phyloP scores from a whole-genome alignment of 2,113 vertebrate genomes.

The Callaeas wilsoni region DNA sequence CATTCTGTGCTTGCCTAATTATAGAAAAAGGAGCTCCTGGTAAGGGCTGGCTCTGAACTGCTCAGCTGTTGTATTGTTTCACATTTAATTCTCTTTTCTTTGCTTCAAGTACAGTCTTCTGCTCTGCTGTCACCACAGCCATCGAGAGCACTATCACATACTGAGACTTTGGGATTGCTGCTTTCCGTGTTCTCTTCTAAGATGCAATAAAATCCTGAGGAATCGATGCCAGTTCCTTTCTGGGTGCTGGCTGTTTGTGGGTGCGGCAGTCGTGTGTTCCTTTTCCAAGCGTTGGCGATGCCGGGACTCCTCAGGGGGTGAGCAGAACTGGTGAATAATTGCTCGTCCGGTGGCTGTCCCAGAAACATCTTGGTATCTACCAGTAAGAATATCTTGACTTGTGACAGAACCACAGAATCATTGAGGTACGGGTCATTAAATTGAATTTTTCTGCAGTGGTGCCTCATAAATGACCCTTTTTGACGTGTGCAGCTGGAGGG shows the following conservation, averaged over 20 bases:
- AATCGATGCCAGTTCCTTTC: neutral
- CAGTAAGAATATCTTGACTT: neutral
- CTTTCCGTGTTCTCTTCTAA: neutral
- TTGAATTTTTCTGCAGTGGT: accelerated
- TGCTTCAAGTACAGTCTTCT: neutral
- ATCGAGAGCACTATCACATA: neutral
- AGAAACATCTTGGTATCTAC: neutral
- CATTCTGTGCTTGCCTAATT: neutral
- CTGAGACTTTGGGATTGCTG: neutral
- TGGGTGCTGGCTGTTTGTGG: neutral
- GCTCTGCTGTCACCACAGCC: neutral
- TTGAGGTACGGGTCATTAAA: neutral
- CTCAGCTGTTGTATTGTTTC: neutral
- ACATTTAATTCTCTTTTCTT: neutral
- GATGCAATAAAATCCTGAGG: neutral
- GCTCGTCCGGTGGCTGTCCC: neutral
- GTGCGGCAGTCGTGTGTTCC: accelerated
- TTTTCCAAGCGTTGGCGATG: neutral
- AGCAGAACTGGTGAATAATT: neutral
- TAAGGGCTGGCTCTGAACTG: neutral
- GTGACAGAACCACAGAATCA: neutral
- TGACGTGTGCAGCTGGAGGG: neutral
- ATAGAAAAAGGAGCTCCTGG: neutral
- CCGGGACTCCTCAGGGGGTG: neutral
- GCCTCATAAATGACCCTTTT: neutral